Percentiles rank a stretch among this genome's conserved stretches.
Conservation (phyloP, 1,140 invertebrate genomes). For the Aphaenogaster ashmeadi region DNA sequence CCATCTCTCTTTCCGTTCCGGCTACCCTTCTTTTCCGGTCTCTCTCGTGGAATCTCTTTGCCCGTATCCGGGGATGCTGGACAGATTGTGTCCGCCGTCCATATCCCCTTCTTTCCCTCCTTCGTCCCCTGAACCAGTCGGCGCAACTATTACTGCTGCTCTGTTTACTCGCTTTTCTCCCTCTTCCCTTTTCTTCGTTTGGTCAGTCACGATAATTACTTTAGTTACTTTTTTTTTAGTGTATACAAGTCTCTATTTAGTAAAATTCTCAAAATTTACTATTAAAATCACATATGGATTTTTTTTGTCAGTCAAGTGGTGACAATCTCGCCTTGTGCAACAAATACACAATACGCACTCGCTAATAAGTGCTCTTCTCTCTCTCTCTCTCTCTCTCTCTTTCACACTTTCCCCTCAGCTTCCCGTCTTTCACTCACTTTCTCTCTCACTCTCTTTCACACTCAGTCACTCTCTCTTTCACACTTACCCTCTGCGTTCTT, state of each 20-base stretch:
- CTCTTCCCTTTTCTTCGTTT: constrained; percentile 72
- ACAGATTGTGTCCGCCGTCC: background rate
- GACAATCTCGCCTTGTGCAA: constrained; percentile 83
- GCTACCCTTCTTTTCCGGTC: constrained; percentile 30
- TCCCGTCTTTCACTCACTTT: constrained; percentile 40
- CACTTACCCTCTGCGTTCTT: constrained; percentile 7
- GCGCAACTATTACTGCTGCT: constrained; percentile 71
- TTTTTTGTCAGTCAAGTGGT: constrained; percentile 83
- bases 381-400: constrained; percentile 47
- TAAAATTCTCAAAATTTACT: constrained; percentile 86
- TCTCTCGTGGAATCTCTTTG: constrained; percentile 15
- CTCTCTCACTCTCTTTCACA: constrained; percentile 61
- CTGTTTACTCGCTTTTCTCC: constrained; percentile 38
- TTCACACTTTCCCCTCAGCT: constrained; percentile 10
- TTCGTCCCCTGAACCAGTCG: constrained; percentile 63
- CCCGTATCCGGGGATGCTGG: background rate
- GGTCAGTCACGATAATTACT: constrained; percentile 84
- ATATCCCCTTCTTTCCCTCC: background rate
- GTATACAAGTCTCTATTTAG: constrained; percentile 84
- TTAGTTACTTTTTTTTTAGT: constrained; percentile 80
- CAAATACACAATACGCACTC: constrained; percentile 76
- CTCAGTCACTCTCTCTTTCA: constrained; percentile 35
- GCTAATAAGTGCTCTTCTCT: constrained; percentile 75
- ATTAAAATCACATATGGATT: constrained; percentile 85
- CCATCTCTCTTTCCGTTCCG: constrained; percentile 9